phyloP scores from a whole-genome alignment of 2,797 vertebrate species.

The Tolypeutes matacus region DNA sequence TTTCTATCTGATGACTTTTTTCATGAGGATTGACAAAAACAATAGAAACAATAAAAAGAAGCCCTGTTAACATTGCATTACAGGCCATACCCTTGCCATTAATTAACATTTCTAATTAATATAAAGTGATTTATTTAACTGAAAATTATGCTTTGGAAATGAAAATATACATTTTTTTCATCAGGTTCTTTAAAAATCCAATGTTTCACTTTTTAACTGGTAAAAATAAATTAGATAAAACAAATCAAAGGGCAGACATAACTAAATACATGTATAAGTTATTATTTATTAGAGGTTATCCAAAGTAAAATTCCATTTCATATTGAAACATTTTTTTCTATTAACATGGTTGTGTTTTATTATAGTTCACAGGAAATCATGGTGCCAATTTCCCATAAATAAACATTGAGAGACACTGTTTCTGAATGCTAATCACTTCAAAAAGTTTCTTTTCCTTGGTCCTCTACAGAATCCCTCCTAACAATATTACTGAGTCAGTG shows the following conservation, averaged over 20 bases:
- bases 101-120: neutral
- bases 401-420: neutral
- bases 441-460: neutral
- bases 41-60: neutral
- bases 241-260: neutral
- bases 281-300: neutral
- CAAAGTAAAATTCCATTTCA: neutral
- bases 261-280: neutral
- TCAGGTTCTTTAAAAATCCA: neutral
- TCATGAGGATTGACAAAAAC: neutral
- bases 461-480: neutral
- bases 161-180: neutral
- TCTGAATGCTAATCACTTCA: neutral
- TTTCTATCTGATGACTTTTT: neutral
- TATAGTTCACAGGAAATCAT: neutral
- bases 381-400: neutral
- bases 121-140: neutral
- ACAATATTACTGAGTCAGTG: neutral
- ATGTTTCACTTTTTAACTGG: neutral
- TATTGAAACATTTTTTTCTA: neutral
- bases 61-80: neutral
- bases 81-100: neutral
- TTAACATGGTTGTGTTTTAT: neutral
- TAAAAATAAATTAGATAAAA: neutral
- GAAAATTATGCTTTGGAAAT: slow-evolving; percentile 3